Evolutionary conservation across 1,140 invertebrate genomes (phyloP).

Genomic region (Drosophila obscura): DNA sequence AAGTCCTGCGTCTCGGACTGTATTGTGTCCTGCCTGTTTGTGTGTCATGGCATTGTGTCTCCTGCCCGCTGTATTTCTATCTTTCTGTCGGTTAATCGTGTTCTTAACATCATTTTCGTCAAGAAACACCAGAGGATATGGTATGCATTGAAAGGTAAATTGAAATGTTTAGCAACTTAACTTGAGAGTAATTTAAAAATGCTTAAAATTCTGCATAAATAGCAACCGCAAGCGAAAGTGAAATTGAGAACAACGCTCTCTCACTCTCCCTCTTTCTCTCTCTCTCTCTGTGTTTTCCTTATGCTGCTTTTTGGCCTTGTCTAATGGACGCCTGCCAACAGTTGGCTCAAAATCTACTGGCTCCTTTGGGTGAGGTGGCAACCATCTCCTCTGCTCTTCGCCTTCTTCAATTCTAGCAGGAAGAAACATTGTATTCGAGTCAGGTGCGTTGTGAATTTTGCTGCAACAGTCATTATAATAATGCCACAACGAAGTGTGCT

Average conservation of each 20-base stretch:
- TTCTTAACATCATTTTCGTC: no score
- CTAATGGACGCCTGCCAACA: conserved; percentile 69
- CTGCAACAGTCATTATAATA: conserved; percentile 83
- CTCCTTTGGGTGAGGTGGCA: conserved; percentile 11
- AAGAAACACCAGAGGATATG: no score
- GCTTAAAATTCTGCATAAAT: no score
- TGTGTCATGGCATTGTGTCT: no score
- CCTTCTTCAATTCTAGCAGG: not conserved
- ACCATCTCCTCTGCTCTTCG: no score
- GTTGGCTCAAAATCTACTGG: conserved; percentile 50
- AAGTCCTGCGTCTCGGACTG: no score
- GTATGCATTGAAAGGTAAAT: no score
- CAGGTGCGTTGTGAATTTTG: conserved; percentile 82
- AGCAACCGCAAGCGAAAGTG: no score
- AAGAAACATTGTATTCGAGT: conserved; percentile 66
- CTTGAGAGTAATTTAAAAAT: no score
- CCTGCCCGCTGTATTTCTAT: not conserved
- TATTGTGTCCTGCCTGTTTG: conserved; percentile 6
- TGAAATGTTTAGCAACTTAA: no score
- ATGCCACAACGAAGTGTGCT: conserved; percentile 83
- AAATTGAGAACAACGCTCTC: no score
- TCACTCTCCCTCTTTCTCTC: not conserved
- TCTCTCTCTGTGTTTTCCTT: conserved; percentile 8
- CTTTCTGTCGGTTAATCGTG: not conserved
- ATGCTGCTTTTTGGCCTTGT: conserved; percentile 25